Conservation (phyloP, 1,140 invertebrate genomes). For the Drosophila fuyamai region DNA sequence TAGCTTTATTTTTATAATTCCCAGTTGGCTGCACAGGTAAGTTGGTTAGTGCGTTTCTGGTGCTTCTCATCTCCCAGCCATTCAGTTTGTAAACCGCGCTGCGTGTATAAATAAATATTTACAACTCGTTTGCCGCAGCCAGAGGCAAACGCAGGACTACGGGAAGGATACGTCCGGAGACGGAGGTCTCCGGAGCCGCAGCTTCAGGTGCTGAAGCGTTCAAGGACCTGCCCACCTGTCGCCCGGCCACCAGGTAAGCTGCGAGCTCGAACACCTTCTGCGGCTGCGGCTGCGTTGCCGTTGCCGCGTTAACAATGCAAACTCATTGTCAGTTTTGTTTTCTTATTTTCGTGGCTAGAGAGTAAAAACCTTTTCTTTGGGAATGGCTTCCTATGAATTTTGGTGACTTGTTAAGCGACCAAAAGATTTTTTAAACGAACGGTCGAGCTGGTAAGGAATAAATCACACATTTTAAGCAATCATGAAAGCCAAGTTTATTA, state of each 20-base stretch:
- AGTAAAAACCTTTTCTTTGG: conserved; percentile 41
- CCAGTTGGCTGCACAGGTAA: conserved; percentile 9
- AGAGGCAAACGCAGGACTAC: conserved; percentile 59
- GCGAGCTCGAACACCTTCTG: conserved; percentile 70
- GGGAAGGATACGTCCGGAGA: conserved; percentile 31
- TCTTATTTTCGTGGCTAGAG: conserved; percentile 35
- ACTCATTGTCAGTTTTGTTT: conserved; percentile 75
- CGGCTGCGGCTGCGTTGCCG: conserved; percentile 14
- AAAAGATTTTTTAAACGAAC: neutral
- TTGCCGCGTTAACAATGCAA: conserved; percentile 74
- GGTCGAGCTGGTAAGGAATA: no score
- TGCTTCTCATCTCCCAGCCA: conserved; percentile 47
- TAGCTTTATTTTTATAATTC: neutral
- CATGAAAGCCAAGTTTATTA: neutral
- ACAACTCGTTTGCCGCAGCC: conserved; percentile 82
- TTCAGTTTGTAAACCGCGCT: conserved; percentile 74
- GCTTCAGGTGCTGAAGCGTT: conserved; percentile 66
- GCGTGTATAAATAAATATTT: conserved; percentile 83
- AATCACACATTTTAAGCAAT: conserved; percentile 9
- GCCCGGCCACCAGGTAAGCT: conserved; percentile 41
- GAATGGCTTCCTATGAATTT: conserved; percentile 42
- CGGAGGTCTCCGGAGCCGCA: conserved; percentile 21
- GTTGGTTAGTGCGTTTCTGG: conserved; percentile 19
- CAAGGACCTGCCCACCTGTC: conserved; percentile 60
- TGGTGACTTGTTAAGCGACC: conserved; percentile 31